Percentiles rank a stretch among this genome's conserved stretches.
Conservation (phyloP, 1,140 invertebrate genomes). For the Pseudobourletiella spinata region DNA sequence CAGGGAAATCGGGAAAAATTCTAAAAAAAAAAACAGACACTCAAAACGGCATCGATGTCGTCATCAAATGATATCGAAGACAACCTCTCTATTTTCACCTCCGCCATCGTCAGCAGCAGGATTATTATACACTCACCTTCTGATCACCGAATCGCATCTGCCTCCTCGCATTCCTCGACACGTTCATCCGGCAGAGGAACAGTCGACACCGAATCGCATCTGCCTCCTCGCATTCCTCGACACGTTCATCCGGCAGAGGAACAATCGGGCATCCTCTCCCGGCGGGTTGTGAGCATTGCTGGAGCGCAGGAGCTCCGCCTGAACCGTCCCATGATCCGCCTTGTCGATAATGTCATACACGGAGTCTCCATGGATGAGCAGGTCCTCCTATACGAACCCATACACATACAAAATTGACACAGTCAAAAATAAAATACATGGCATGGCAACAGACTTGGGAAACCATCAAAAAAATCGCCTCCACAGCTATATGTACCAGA, state of each 20-base stretch:
- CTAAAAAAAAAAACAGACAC: too few relatives aligned
- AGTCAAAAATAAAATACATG: too few relatives aligned
- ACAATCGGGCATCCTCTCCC: constrained; percentile 67
- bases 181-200: constrained; percentile 97
- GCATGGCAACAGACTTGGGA: not conserved
- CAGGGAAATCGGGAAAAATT: too few relatives aligned
- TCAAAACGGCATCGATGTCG: not conserved
- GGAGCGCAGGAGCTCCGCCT: constrained; percentile 72
- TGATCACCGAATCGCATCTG: constrained; percentile 98
- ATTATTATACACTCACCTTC: constrained; percentile 60
- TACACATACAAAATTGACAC: too few relatives aligned
- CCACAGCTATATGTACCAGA: not conserved
- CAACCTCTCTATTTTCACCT: not conserved
- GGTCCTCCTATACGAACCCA: constrained; percentile 68
- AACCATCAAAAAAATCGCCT: constrained; percentile 37
- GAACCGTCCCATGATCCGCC: constrained; percentile 92
- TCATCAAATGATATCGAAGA: not conserved
- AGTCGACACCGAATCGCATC: constrained; percentile 83
- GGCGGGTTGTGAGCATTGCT: constrained; percentile 47
- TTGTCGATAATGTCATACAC: constrained; percentile 99
- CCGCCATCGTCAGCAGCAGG: not conserved
- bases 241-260: constrained; percentile 97
- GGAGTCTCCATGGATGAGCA: constrained; percentile 96
- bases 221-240: constrained; percentile 91
- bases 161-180: constrained; percentile 86